Conservation (phyloP, 2,113 vertebrate species). For the Oreochromis aureus region DNA sequence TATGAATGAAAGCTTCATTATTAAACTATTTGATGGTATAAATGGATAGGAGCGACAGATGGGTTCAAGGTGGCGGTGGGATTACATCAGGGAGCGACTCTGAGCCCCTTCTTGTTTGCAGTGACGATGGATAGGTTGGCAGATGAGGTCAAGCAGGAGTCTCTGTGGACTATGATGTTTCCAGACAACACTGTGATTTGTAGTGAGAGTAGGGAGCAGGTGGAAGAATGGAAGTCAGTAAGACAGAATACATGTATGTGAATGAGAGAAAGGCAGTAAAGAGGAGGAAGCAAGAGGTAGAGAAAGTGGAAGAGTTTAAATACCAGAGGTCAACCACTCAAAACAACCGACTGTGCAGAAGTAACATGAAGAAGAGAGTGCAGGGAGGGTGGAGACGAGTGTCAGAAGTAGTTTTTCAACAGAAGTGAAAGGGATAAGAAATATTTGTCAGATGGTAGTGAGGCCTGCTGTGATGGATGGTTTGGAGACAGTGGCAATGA, state of each 20-base stretch:
- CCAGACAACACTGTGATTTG: not conserved
- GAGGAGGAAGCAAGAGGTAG: not conserved
- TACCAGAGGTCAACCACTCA: not conserved
- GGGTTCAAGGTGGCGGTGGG: not conserved
- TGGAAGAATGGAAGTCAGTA: not conserved
- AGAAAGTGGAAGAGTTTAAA: not conserved
- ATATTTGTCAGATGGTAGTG: not conserved
- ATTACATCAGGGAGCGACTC: not conserved
- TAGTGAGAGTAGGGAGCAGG: fast-evolving
- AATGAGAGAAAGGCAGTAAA: not conserved
- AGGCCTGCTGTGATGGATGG: not conserved
- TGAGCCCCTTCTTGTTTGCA: not conserved
- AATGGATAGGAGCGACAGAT: not conserved
- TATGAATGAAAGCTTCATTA: not conserved
- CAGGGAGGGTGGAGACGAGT: not conserved
- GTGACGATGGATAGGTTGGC: not conserved
- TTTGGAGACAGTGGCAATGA: not conserved
- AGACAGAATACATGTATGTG: not conserved
- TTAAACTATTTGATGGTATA: not conserved
- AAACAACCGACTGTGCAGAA: not conserved
- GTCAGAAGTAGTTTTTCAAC: not conserved
- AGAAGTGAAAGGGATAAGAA: not conserved
- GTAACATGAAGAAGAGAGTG: not conserved
- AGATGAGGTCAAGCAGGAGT: not conserved
- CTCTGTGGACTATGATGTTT: not conserved